Evolutionary conservation across 2,113 vertebrate species (phyloP), one percentile per base, ranked within the genome.

Genomic region (Heloderma charlesbogerti): DNA sequence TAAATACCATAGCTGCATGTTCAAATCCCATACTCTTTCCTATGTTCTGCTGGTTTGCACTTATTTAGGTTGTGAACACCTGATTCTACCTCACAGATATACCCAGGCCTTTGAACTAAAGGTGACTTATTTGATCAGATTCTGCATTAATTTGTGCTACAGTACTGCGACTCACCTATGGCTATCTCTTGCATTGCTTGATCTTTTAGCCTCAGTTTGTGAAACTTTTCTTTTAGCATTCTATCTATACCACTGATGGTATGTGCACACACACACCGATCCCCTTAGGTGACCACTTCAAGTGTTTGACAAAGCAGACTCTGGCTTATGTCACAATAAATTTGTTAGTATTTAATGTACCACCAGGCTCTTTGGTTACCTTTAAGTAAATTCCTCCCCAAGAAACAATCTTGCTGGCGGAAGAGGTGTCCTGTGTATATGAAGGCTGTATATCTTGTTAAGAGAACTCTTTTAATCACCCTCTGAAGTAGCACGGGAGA

Each of bases 391-490:
- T 66, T 90, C 69, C 54, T 88, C 48, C 29, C 84, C 51, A 82
- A 87, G 51, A 87, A 74, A 63, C n/a, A 74, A 91, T 88, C 67
- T 1, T 74, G 63, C 27, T 63, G 71, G 9, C 43, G 45, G 29
- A 82, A 82, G 67, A 88, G 22, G 54, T 67, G 9, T 25, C 84
- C 85, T 81, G 77, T 85, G 29, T 83, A 5, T 12, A 37, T 40
- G 34, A 86, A 82, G 22, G 1, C 29, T 83, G 0, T 67, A 0
- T 78, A 78, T 69, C 67, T 67, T 45, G 16, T 88, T 88, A 86
- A 89, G 16, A 92, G 40, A 74, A 15, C 20, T 67, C 88, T 89
- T 94, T 84, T 94, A 87, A 92, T 94, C n/a, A 87, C 34, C 43
- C 90, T 91, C 18, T 94, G 77, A 95, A 91, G 83, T 91, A 92